A percentile compares a stretch with the other conserved stretches of the same genome.
phyloP scores from a whole-genome alignment of 2,888 invertebrate genomes.

The Psylliodes chrysocephalus region DNA sequence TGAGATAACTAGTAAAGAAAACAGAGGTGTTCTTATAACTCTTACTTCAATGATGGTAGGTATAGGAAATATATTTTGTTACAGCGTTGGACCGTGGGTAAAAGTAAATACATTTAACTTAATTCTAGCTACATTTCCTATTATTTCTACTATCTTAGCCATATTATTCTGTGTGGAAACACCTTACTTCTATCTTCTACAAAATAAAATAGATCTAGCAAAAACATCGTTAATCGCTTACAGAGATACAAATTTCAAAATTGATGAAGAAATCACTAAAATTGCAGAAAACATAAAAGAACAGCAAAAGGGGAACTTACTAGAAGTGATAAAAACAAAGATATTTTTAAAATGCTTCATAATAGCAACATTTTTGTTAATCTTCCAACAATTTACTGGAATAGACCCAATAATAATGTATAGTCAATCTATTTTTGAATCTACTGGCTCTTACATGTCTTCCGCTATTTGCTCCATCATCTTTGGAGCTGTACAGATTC shows the following conservation, averaged over 20 bases:
- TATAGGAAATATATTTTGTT: background rate
- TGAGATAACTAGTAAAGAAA: background rate
- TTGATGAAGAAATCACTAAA: slow-evolving; percentile 22
- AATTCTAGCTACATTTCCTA: background rate
- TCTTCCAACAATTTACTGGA: slow-evolving; percentile 85
- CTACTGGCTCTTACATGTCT: slow-evolving; percentile 70
- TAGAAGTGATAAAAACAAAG: slow-evolving; percentile 66
- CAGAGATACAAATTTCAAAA: background rate
- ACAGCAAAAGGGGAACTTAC: slow-evolving; percentile 16
- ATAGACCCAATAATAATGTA: slow-evolving; percentile 85
- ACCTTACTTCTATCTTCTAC: slow-evolving; percentile 75
- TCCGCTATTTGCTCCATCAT: slow-evolving; percentile 78
- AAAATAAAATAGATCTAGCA: slow-evolving; percentile 72
- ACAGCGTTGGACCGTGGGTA: background rate
- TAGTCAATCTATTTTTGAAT: slow-evolving; percentile 75
- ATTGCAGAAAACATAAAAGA: slow-evolving; percentile 23
- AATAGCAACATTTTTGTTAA: slow-evolving; percentile 75
- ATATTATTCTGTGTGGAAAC: slow-evolving; percentile 67
- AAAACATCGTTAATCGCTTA: slow-evolving; percentile 66
- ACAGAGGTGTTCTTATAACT: background rate
- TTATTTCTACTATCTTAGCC: background rate
- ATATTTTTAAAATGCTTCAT: slow-evolving; percentile 81
- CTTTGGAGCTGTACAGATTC: slow-evolving; percentile 79
- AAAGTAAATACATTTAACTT: background rate
- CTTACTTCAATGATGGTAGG: background rate